Conservation (phyloP, 2,113 vertebrate species). For the Galbula dea region DNA sequence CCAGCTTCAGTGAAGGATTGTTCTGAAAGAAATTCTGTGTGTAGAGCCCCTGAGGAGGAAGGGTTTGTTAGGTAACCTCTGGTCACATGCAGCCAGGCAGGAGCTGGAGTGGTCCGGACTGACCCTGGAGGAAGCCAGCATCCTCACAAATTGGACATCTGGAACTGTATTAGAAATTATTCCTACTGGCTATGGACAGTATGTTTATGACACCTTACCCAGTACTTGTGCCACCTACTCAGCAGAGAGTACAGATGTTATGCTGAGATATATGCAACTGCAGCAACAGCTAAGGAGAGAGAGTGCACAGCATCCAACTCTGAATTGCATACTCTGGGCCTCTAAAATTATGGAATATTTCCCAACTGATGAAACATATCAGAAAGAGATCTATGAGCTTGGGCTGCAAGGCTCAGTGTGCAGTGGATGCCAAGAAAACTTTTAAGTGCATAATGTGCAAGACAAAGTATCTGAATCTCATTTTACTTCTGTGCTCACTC, state of each 20-base stretch:
- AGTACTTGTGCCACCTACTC: not conserved
- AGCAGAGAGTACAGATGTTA: not conserved
- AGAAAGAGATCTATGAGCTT: not conserved
- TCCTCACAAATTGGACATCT: not conserved
- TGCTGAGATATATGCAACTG: not conserved
- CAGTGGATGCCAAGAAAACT: not conserved
- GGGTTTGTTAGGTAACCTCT: not conserved
- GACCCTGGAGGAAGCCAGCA: not conserved
- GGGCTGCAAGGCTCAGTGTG: not conserved
- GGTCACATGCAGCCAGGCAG: not conserved
- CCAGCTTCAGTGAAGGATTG: not conserved
- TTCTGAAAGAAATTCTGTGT: not conserved
- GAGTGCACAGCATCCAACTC: not conserved
- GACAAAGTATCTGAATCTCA: not conserved
- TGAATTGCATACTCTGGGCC: not conserved
- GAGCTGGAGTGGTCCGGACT: not conserved
- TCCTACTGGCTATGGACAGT: not conserved
- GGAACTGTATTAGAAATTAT: not conserved
- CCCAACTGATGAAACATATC: not conserved
- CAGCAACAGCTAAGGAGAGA: not conserved
- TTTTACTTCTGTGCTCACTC: not conserved
- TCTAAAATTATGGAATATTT: not conserved
- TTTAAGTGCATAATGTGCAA: not conserved
- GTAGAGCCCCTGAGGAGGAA: not conserved
- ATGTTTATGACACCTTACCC: not conserved